Percentiles rank a stretch among this genome's conserved stretches.
Conservation (phyloP, 92 coral and sea anemone genomes). For the Phenganax stokvisi region DNA sequence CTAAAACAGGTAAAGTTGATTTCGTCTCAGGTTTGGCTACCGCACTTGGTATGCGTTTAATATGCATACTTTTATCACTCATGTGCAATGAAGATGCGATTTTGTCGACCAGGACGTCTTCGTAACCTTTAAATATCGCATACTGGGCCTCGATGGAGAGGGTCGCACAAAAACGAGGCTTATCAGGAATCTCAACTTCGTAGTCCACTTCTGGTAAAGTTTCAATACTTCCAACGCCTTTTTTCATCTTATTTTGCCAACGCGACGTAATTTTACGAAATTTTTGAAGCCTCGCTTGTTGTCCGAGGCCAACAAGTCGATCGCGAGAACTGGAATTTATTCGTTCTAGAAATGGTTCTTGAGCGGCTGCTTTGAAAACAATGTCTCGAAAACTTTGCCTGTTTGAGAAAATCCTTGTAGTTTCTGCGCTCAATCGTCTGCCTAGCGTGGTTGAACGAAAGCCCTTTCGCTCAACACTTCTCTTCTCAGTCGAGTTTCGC, state of each 20-base stretch:
- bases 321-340: neutral
- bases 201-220: constrained; percentile 3
- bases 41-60: constrained; percentile 30
- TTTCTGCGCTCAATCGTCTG: constrained; percentile 8
- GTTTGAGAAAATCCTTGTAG: neutral
- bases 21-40: neutral
- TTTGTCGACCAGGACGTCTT: constrained; percentile 32
- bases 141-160: constrained; percentile 35
- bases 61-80: neutral
- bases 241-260: constrained; percentile 15
- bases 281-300: constrained; percentile 28
- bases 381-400: constrained; percentile 28
- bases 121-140: constrained; percentile 34
- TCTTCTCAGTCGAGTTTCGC: constrained; percentile 2
- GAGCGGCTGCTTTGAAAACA: constrained; percentile 30
- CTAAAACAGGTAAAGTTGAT: constrained; percentile 13
- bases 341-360: constrained; percentile 23
- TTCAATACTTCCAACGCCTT: neutral
- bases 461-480: neutral
- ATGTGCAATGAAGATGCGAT: constrained; percentile 17
- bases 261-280: constrained; percentile 34
- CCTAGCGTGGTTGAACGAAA: neutral
- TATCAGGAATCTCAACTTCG: constrained; percentile 26
- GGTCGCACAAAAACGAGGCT: constrained; percentile 38
- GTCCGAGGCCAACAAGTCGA: constrained; percentile 23